Conservation (phyloP, 2,888 invertebrate species). For the Lasioglossum villosulum region DNA sequence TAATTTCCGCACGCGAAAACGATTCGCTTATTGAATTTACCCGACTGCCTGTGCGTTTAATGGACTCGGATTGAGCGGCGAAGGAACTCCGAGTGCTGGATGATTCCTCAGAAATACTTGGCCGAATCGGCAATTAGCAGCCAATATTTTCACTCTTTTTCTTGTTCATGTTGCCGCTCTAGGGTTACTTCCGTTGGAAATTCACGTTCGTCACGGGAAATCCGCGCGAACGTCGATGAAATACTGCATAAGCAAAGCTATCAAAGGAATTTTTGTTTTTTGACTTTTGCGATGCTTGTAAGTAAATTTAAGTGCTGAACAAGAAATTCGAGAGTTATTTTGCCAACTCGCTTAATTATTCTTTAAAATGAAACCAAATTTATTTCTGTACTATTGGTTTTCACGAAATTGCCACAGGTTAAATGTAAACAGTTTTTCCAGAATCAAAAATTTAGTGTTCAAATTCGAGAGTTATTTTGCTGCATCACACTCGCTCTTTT, state of each 20-base stretch:
- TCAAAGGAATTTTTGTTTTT: not conserved
- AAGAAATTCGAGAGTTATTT: too few relatives aligned
- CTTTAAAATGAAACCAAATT: too few relatives aligned
- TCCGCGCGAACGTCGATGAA: not conserved
- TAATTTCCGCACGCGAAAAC: constrained; percentile 57
- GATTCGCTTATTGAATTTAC: constrained; percentile 61
- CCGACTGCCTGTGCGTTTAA: constrained; percentile 53
- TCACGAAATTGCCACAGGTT: too few relatives aligned
- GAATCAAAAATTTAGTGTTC: too few relatives aligned
- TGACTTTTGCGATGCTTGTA: too few relatives aligned
- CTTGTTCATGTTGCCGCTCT: not conserved
- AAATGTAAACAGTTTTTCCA: too few relatives aligned
- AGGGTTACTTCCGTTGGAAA: not conserved
- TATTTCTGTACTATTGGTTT: too few relatives aligned
- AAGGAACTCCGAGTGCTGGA: constrained; percentile 39
- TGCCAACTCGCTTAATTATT: too few relatives aligned
- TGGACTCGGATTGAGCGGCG: constrained; percentile 46
- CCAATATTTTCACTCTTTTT: constrained; percentile 40
- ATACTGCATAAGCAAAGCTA: not conserved
- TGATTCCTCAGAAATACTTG: constrained; percentile 55
- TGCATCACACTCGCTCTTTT: too few relatives aligned
- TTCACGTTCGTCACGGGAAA: not conserved
- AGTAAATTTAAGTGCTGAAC: too few relatives aligned
- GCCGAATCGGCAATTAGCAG: constrained; percentile 50
- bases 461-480: too few relatives aligned